Evolutionary conservation across 2,113 vertebrate species (phyloP).

Genomic region (Gymnogyps californianus): DNA sequence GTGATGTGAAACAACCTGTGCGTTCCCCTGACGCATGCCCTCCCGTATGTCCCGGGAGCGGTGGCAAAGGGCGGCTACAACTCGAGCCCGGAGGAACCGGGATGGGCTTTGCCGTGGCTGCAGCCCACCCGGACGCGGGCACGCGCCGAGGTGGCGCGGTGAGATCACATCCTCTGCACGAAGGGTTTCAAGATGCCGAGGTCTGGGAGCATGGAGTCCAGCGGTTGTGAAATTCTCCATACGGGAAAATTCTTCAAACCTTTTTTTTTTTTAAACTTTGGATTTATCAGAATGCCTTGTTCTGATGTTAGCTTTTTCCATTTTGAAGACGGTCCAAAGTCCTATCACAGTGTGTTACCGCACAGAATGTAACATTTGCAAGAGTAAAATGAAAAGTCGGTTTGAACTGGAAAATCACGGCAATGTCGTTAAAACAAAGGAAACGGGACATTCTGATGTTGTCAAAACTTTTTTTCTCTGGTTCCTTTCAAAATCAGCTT

Average conservation of each 20-base stretch:
- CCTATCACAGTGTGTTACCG: neutral
- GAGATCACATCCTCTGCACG: neutral
- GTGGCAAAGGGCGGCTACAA: too few relatives aligned
- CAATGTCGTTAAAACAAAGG: conserved; percentile 20
- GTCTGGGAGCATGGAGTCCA: neutral
- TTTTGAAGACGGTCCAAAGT: neutral
- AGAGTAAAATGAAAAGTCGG: neutral
- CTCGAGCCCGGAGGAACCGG: neutral
- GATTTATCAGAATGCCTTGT: neutral
- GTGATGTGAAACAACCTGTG: neutral
- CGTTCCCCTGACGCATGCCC: neutral
- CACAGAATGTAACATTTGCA: neutral
- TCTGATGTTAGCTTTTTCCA: neutral
- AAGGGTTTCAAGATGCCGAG: neutral
- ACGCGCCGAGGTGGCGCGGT: neutral
- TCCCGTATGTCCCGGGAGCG: neutral
- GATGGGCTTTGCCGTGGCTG: neutral
- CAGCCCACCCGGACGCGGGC: neutral
- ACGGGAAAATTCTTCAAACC: neutral
- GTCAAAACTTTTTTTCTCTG: conserved; percentile 19
- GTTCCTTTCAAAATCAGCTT: conserved; percentile 48
- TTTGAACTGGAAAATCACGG: conserved; percentile 21
- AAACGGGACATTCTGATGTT: conserved; percentile 5
- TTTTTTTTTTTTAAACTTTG: neutral
- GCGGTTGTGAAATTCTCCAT: neutral